Evolutionary conservation across 2,888 invertebrate genomes (phyloP).

Genomic region (Agrotis clavis): DNA sequence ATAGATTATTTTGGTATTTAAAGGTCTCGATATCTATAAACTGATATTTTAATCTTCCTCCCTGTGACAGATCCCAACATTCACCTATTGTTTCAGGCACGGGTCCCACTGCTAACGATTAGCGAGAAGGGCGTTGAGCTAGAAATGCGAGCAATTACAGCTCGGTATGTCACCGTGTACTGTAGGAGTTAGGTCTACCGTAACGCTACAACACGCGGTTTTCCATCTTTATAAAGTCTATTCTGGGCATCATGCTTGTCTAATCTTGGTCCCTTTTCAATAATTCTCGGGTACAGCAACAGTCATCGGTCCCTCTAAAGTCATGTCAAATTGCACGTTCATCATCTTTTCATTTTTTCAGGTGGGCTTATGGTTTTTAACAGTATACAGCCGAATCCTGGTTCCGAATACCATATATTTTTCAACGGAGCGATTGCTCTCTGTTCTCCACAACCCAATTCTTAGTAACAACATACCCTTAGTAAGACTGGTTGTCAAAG

Average conservation of each 20-base stretch:
- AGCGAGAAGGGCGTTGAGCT: background rate
- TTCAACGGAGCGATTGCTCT: background rate
- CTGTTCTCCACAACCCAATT: background rate
- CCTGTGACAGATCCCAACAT: slow-evolving; percentile 2
- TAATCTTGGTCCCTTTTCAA: too few species aligned
- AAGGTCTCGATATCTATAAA: slow-evolving; percentile 34
- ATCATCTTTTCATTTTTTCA: too few species aligned
- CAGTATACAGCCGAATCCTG: too few species aligned
- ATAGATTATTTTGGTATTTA: slow-evolving; percentile 16
- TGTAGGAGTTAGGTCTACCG: background rate
- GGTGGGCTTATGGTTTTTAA: background rate
- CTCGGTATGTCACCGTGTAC: background rate
- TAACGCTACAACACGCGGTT: background rate
- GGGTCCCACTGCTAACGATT: background rate
- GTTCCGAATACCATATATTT: background rate
- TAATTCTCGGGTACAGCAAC: background rate
- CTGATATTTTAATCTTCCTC: slow-evolving; percentile 10
- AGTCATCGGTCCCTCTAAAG: background rate
- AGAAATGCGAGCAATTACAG: background rate
- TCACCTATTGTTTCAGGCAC: background rate
- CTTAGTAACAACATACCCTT: background rate
- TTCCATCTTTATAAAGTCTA: background rate
- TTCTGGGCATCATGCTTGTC: too few species aligned
- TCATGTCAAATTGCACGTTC: background rate
- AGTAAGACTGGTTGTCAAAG: background rate